Conservation (phyloP, 1,140 invertebrate species). For the Adelges cooleyi region DNA sequence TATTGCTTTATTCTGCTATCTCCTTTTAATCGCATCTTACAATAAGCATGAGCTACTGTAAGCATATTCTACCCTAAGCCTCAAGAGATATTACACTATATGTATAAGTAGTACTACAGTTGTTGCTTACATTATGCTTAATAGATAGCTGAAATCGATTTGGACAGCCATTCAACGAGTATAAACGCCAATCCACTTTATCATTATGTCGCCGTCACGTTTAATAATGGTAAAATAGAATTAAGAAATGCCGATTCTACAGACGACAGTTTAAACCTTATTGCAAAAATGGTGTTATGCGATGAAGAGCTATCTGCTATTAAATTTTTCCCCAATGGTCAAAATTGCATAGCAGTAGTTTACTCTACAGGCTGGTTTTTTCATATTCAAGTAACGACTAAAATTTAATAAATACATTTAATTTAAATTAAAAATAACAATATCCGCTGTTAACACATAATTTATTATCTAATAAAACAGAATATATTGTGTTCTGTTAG, state of each 20-base stretch:
- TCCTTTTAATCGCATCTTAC: too few species aligned
- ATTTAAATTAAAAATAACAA: not conserved
- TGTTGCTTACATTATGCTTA: not conserved
- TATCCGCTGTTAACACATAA: not conserved
- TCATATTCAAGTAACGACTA: not conserved
- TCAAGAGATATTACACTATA: too few species aligned
- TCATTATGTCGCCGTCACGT: not conserved
- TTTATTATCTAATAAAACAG: not conserved
- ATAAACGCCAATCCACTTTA: conserved; percentile 1
- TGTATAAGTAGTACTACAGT: too few species aligned
- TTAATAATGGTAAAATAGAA: conserved; percentile 13
- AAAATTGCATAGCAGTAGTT: not conserved
- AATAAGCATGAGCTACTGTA: too few species aligned
- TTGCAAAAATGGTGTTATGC: conserved; percentile 5
- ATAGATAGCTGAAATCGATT: not conserved
- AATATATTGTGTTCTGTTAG: not conserved
- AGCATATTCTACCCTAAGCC: too few species aligned
- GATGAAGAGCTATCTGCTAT: conserved; percentile 6
- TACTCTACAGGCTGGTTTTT: conserved; percentile 5
- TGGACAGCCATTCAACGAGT: not conserved
- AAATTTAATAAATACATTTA: not conserved
- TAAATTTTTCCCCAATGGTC: not conserved
- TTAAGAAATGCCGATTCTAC: not conserved
- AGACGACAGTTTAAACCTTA: not conserved
- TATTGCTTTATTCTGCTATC: too few species aligned